A percentile compares a stretch with the other conserved stretches of the same genome.
These are phyloP conservation scores for Mermis nigrescens DNA, from an alignment of 2,888 invertebrate species.

Conservation along the genomic window DNA sequence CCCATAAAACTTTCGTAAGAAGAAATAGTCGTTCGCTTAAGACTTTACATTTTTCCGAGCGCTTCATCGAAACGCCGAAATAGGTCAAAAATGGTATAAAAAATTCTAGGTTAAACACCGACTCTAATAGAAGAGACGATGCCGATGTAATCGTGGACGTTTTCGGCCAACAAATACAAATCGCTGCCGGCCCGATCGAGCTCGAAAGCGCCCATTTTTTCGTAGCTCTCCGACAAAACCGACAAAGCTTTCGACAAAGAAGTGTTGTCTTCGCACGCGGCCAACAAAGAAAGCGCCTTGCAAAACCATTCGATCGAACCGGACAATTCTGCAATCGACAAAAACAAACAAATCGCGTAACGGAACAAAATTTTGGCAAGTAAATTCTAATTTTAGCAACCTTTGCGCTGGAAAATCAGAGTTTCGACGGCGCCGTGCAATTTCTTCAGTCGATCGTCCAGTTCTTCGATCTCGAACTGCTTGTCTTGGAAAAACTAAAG, in stretches of 20 bases:
- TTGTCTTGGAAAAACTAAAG: slow-evolving; percentile 99
- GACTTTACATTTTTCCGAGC: too few relatives aligned
- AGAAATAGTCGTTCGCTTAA: too few relatives aligned
- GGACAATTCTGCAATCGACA: slow-evolving; percentile 45
- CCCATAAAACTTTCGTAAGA: too few relatives aligned
- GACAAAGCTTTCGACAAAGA: slow-evolving; percentile 70
- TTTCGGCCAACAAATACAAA: slow-evolving; percentile 75
- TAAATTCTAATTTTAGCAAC: slow-evolving; percentile 19
- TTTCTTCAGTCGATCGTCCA: slow-evolving; percentile 69
- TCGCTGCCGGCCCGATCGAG: slow-evolving; percentile 83
- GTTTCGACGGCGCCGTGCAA: slow-evolving; percentile 67
- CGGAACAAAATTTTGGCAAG: neutral
- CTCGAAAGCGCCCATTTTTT: slow-evolving; percentile 61
- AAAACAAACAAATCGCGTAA: neutral
- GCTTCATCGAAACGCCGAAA: too few relatives aligned
- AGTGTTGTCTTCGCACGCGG: slow-evolving; percentile 77
- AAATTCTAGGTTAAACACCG: too few relatives aligned
- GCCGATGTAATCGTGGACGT: slow-evolving; percentile 78
- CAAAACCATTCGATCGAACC: slow-evolving; percentile 59
- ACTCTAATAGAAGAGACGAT: slow-evolving; percentile 76
- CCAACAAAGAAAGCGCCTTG: slow-evolving; percentile 67
- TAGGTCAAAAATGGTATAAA: too few relatives aligned
- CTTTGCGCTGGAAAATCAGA: slow-evolving; percentile 60
- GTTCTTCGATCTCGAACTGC: slow-evolving; percentile 64
- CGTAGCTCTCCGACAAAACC: slow-evolving; percentile 68